These are phyloP conservation scores for Aepyceros melampus DNA, from an alignment of 2,113 vertebrate species.

Conservation along the genomic window DNA sequence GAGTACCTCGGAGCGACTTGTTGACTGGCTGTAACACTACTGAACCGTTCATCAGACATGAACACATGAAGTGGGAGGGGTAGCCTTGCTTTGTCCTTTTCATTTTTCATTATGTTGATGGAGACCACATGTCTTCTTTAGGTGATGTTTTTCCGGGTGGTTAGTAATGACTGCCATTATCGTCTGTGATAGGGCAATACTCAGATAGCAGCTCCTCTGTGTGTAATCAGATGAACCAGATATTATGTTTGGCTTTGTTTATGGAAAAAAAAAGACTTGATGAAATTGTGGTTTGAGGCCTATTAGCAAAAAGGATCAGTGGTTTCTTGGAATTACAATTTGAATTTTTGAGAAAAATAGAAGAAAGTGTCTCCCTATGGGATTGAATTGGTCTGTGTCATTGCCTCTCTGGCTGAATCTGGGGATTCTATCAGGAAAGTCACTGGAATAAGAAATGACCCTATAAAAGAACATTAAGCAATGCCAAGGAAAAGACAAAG, in stretches of 20 bases:
- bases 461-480: background rate
- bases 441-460: background rate
- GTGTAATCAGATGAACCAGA: slow-evolving; percentile 74
- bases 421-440: background rate
- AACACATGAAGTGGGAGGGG: background rate
- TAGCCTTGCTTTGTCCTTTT: background rate
- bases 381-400: background rate
- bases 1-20: background rate
- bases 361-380: slow-evolving; percentile 21
- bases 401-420: background rate
- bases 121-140: slow-evolving; percentile 57
- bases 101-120: slow-evolving; percentile 29
- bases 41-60: background rate
- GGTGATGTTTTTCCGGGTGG: slow-evolving; percentile 18
- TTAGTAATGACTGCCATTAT: slow-evolving; percentile 67
- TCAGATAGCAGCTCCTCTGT: slow-evolving; percentile 71
- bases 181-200: slow-evolving; percentile 53
- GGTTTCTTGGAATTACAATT: slow-evolving; percentile 68
- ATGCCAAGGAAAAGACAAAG: background rate
- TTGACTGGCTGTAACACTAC: background rate
- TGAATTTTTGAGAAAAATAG: slow-evolving; percentile 35
- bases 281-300: slow-evolving; percentile 72
- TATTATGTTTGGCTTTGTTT: slow-evolving; percentile 81
- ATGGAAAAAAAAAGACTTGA: slow-evolving; percentile 77
- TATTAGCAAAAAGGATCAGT: slow-evolving; percentile 64